A percentile compares a stretch with the other conserved stretches of the same genome.
phyloP scores from a whole-genome alignment of 2,888 invertebrate genomes.

The Epinotia demarniana region DNA sequence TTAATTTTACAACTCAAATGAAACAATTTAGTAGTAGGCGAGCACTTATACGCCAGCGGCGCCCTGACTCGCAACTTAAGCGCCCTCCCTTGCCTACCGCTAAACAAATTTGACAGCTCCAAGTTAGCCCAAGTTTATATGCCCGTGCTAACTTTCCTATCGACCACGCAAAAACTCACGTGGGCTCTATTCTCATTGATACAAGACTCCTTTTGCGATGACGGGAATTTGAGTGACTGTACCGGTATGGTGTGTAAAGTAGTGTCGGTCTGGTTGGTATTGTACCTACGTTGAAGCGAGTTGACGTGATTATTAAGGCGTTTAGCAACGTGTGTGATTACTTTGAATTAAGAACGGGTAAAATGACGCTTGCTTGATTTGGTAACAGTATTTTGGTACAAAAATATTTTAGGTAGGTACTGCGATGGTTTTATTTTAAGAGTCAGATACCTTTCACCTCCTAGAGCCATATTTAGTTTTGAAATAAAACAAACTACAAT shows the following conservation, averaged over 20 bases:
- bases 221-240: constrained; percentile 3
- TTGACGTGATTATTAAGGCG: constrained; percentile 81
- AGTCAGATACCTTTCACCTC: neutral
- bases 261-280: constrained; percentile 78
- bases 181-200: constrained; percentile 42
- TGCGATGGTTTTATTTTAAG: neutral
- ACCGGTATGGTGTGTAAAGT: constrained; percentile 62
- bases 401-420: neutral
- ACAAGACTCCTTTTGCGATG: constrained; percentile 52
- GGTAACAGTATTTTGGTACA: neutral
- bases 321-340: constrained; percentile 66
- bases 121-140: constrained; percentile 80
- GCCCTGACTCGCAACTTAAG: constrained; percentile 73
- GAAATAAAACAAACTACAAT: too few relatives aligned
- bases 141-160: constrained; percentile 63
- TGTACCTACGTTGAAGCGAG: constrained; percentile 79
- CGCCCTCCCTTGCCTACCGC: constrained; percentile 77
- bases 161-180: constrained; percentile 32
- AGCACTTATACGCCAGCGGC: constrained; percentile 80
- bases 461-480: too few relatives aligned
- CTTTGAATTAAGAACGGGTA: constrained; percentile 28
- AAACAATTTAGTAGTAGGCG: constrained; percentile 79
- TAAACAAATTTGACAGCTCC: constrained; percentile 84
- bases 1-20: constrained; percentile 83
- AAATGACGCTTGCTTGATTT: constrained; percentile 19